Evolutionary conservation across 2,888 invertebrate genomes (phyloP).

Genomic region (Hypomecis atomaria): DNA sequence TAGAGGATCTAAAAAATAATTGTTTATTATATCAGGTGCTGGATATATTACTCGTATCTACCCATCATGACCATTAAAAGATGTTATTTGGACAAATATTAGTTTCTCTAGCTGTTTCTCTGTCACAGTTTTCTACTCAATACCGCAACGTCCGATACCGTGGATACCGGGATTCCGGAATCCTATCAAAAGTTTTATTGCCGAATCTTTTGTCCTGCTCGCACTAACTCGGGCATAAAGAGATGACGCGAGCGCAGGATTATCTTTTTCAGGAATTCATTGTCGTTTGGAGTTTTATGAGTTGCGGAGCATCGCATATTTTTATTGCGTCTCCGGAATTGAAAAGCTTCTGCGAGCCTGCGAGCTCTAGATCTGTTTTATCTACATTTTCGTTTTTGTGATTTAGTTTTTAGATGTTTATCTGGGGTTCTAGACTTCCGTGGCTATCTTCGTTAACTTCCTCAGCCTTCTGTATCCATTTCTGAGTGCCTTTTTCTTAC

Average conservation of each 20-base stretch:
- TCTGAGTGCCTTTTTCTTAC: no score
- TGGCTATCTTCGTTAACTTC: background rate
- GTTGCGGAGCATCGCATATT: conserved; percentile 77
- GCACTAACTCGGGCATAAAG: conserved; percentile 68
- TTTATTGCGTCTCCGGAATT: conserved; percentile 78
- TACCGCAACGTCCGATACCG: conserved; percentile 69
- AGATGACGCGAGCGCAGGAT: conserved; percentile 68
- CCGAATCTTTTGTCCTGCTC: conserved; percentile 73
- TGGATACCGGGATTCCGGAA: conserved; percentile 76
- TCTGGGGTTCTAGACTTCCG: background rate
- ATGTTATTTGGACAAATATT: no score
- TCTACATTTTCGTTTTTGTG: conserved; percentile 21
- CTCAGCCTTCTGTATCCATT: no score
- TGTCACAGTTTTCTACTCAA: background rate
- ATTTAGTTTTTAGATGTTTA: background rate
- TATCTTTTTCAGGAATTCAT: conserved; percentile 83
- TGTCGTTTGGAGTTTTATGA: conserved; percentile 81
- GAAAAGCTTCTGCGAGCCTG: conserved; percentile 63
- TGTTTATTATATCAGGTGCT: no score
- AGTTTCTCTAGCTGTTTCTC: background rate
- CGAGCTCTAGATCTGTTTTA: conserved; percentile 41
- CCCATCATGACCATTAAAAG: no score
- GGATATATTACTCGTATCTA: no score
- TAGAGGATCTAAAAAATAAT: no score
- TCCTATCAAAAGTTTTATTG: conserved; percentile 83